Conservation (phyloP, 2,888 invertebrate species). For the Neocrepidodera transversa region DNA sequence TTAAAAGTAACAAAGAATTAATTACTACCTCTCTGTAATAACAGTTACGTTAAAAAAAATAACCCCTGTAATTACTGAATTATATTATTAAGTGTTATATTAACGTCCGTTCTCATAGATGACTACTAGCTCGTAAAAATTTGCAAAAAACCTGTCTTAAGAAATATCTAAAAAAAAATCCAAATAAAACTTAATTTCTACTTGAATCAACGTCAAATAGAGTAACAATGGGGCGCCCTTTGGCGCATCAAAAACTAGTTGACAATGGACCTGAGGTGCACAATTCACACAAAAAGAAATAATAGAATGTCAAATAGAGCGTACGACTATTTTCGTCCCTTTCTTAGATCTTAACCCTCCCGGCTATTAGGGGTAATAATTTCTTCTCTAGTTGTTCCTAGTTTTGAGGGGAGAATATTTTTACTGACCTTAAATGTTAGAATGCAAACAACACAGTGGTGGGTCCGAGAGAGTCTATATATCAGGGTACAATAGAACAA, state of each 20-base stretch:
- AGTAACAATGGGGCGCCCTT: slow-evolving; percentile 40
- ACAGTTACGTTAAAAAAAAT: too few species aligned
- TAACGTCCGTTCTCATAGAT: slow-evolving; percentile 1
- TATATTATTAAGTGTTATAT: neutral
- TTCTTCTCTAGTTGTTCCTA: slow-evolving; percentile 46
- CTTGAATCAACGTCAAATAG: slow-evolving; percentile 45
- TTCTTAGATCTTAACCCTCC: slow-evolving; percentile 31
- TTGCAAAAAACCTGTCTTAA: slow-evolving; percentile 19
- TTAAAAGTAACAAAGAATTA: too few species aligned
- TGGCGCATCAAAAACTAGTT: slow-evolving; percentile 46
- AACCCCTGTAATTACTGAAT: neutral
- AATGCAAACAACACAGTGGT: slow-evolving; percentile 43
- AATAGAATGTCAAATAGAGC: slow-evolving; percentile 50
- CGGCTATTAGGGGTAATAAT: slow-evolving; percentile 50
- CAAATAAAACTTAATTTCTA: slow-evolving; percentile 34
- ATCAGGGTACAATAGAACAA: neutral
- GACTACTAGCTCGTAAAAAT: slow-evolving; percentile 18
- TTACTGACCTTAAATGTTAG: slow-evolving; percentile 41
- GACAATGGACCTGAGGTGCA: slow-evolving; percentile 43
- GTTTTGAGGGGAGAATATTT: slow-evolving; percentile 38
- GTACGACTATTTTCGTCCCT: slow-evolving; percentile 45
- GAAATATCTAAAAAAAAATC: slow-evolving; percentile 19
- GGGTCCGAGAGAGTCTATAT: slow-evolving; percentile 13
- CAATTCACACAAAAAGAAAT: slow-evolving; percentile 47
- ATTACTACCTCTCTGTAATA: too few species aligned